Evolutionary conservation across 2,888 invertebrate species (phyloP).

Genomic region (Rhagonycha fulva): DNA sequence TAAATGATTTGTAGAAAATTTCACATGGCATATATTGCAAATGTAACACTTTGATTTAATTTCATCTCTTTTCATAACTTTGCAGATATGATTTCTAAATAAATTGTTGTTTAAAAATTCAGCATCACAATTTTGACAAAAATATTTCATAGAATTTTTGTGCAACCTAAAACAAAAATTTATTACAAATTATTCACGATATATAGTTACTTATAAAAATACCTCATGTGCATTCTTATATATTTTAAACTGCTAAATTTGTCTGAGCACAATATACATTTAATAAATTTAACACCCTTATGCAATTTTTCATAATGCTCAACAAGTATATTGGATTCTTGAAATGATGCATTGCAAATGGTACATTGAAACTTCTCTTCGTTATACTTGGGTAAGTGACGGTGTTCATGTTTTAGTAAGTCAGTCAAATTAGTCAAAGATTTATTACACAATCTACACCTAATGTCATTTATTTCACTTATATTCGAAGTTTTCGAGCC

Average conservation of each 20-base stretch:
- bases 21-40: not conserved
- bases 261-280: not conserved
- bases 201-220: not conserved
- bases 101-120: not conserved
- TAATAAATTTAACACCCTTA: not conserved
- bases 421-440: not conserved
- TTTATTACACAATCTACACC: not conserved
- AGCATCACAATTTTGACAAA: not conserved
- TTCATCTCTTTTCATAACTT: not conserved
- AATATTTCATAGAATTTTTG: not conserved
- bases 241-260: not conserved
- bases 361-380: not conserved
- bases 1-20: not conserved
- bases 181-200: not conserved
- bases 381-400: not conserved
- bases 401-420: not conserved
- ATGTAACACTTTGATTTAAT: not conserved
- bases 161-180: not conserved
- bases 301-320: not conserved
- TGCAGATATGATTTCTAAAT: not conserved
- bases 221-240: constrained; percentile 3
- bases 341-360: not conserved
- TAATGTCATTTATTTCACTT: not conserved
- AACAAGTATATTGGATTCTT: not conserved
- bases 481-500: not conserved